phyloP scores from a whole-genome alignment of 2,797 vertebrate genomes.

The Lepidocolaptes lacrymiger region DNA sequence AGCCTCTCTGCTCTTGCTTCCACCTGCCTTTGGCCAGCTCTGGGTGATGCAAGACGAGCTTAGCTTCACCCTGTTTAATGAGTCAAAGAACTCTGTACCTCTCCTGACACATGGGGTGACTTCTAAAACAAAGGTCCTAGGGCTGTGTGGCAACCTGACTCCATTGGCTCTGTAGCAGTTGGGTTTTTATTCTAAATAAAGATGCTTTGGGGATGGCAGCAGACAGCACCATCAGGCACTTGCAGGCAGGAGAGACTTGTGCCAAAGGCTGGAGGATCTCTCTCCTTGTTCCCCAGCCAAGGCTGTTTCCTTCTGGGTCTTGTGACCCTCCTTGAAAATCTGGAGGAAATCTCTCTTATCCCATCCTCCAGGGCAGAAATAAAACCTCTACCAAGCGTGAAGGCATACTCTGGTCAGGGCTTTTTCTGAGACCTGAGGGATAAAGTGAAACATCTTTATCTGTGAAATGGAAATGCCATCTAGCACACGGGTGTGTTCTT shows the following conservation, averaged over 20 bases:
- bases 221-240: accelerated
- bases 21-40: background rate
- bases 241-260: background rate
- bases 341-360: background rate
- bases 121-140: background rate
- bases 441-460: background rate
- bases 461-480: background rate
- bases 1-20: background rate
- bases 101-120: background rate
- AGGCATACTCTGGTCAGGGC: background rate
- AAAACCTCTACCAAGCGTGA: background rate
- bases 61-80: background rate
- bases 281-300: background rate
- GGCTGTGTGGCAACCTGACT: background rate
- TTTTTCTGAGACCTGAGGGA: background rate
- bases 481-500: background rate
- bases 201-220: background rate
- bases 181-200: background rate
- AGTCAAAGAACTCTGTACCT: background rate
- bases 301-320: background rate
- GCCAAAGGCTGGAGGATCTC: background rate
- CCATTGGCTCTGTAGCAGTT: background rate
- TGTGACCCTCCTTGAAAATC: background rate
- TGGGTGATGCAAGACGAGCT: background rate
- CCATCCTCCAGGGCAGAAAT: background rate